A percentile compares a stretch with the other conserved stretches of the same genome.
These are phyloP conservation scores for Drosophila pandora DNA, from an alignment of 1,140 invertebrate genomes.

Conservation along the genomic window DNA sequence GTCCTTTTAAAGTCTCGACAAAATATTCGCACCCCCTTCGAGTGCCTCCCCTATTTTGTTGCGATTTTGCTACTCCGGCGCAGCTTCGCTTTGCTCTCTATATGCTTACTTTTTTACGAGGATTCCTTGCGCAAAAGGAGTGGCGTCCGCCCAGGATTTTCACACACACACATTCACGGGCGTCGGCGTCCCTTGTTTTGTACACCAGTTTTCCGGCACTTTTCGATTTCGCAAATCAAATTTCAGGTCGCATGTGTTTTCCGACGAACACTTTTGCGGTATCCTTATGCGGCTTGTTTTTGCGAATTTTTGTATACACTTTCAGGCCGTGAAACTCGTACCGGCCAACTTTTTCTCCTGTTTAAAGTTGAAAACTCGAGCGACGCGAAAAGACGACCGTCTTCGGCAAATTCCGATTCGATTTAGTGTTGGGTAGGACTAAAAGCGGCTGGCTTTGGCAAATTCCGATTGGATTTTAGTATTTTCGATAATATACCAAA, in stretches of 20 bases:
- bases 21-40: conserved; percentile 3
- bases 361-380: background rate
- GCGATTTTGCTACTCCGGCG: conserved; percentile 69
- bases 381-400: background rate
- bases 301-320: background rate
- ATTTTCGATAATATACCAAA: too few relatives aligned
- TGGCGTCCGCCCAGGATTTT: conserved; percentile 62
- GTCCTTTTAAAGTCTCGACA: background rate
- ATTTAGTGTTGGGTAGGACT: too few relatives aligned
- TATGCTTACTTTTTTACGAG: conserved; percentile 42
- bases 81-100: conserved; percentile 58
- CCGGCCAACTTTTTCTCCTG: background rate
- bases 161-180: conserved; percentile 45
- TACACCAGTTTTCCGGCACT: background rate
- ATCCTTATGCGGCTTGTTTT: background rate
- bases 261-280: background rate
- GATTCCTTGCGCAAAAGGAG: conserved; percentile 75
- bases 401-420: background rate
- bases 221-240: background rate
- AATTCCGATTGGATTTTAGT: too few relatives aligned
- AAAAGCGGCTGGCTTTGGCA: too few relatives aligned
- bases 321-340: background rate
- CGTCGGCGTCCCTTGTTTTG: conserved; percentile 27
- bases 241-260: background rate
- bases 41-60: conserved; percentile 11